Percentiles rank a stretch among this genome's conserved stretches.
phyloP scores from a whole-genome alignment of 2,888 invertebrate genomes.

The Cacoxenus indagator region DNA sequence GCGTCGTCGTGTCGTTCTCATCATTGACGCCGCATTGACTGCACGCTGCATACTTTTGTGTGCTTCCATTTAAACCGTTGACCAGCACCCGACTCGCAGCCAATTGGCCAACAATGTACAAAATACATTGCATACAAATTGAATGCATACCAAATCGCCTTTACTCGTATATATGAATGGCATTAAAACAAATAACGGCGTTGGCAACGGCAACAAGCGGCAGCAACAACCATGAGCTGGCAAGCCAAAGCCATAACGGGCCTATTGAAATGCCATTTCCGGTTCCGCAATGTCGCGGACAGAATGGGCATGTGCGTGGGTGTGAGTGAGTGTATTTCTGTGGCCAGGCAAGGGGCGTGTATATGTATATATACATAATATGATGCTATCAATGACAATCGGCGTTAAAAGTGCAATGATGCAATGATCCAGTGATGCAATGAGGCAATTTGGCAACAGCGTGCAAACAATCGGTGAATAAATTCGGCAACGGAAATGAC shows the following conservation, averaged over 20 bases:
- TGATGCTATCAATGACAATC: slow-evolving; percentile 56
- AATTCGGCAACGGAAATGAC: slow-evolving; percentile 9
- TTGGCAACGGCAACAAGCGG: not conserved
- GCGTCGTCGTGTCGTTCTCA: not conserved
- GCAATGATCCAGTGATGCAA: too few species aligned
- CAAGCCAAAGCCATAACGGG: not conserved
- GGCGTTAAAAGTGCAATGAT: slow-evolving; percentile 42
- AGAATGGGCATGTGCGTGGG: too few species aligned
- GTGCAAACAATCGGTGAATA: slow-evolving; percentile 22
- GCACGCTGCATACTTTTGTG: slow-evolving; percentile 52
- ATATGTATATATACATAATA: slow-evolving; percentile 41
- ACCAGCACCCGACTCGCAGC: not conserved
- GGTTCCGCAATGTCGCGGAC: not conserved
- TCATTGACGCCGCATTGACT: slow-evolving; percentile 18
- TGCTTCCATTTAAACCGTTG: slow-evolving; percentile 6
- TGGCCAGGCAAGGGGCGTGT: not conserved
- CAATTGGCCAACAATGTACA: not conserved
- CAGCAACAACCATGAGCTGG: not conserved
- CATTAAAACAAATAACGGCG: slow-evolving; percentile 52
- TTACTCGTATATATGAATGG: slow-evolving; percentile 25
- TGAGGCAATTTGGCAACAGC: slow-evolving; percentile 53
- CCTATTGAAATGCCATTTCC: slow-evolving; percentile 4
- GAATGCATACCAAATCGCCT: slow-evolving; percentile 17
- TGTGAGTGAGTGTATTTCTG: not conserved
- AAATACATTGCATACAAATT: slow-evolving; percentile 11